Evolutionary conservation across 1,140 invertebrate genomes (phyloP).

Genomic region (Babylonia areolata): DNA sequence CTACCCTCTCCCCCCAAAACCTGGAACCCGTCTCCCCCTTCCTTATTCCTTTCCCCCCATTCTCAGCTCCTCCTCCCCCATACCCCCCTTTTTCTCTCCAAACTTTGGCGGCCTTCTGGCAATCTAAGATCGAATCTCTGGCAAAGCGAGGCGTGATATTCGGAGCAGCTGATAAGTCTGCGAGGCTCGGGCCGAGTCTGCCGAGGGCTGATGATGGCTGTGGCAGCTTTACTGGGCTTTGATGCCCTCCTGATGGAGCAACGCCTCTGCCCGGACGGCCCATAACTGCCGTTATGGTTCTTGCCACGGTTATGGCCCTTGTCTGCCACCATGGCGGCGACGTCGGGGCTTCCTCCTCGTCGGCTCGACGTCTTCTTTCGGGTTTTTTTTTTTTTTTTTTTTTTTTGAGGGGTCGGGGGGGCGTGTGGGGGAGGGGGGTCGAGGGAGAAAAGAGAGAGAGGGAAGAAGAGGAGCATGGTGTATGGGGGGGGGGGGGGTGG

Average conservation of each 20-base stretch:
- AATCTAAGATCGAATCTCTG: constrained; percentile 16
- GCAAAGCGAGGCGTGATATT: constrained; percentile 3
- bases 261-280: background rate
- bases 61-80: background rate
- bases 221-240: constrained; percentile 21
- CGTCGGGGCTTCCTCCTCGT: no score
- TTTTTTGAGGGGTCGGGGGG: no score
- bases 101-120: background rate
- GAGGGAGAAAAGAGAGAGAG: no score
- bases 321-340: background rate
- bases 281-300: constrained; percentile 18
- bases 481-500: no score
- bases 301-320: constrained; percentile 20
- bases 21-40: no score
- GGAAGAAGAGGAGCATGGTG: no score
- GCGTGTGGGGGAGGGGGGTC: no score
- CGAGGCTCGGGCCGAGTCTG: background rate
- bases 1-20: no score
- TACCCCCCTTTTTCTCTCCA: background rate
- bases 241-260: constrained; percentile 18
- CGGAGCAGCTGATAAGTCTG: constrained; percentile 21
- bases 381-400: no score
- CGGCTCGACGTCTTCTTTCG: no score
- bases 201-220: background rate
- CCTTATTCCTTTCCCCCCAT: no score